Conservation (phyloP, 2,113 vertebrate genomes). For the mouse (Mus musculus) region DNA sequence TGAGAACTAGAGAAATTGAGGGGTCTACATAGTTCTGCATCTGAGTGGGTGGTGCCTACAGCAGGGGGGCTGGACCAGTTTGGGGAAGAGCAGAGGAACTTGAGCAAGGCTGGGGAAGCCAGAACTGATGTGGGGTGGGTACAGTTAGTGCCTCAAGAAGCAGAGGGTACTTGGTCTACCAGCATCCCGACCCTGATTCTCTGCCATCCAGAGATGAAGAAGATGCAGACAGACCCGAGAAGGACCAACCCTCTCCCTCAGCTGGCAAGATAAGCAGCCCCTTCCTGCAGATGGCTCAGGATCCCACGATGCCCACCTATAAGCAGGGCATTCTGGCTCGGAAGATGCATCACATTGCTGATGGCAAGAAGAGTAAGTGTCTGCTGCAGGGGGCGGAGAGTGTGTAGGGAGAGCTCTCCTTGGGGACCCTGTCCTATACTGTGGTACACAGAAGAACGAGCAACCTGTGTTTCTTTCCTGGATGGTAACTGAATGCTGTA, state of each 20-base stretch:
- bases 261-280: slow-evolving; percentile 88
- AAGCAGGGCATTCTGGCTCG: slow-evolving; percentile 92
- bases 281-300: slow-evolving; percentile 89
- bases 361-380: slow-evolving; percentile 95
- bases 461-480: not conserved
- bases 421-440: not conserved
- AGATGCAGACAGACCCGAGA: slow-evolving; percentile 81
- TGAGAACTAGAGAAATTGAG: not conserved
- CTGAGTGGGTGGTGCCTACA: not conserved
- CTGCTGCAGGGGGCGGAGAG: not conserved
- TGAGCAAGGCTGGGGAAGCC: not conserved
- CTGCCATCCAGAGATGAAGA: slow-evolving; percentile 88
- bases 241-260: slow-evolving; percentile 45
- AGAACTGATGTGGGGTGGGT: not conserved
- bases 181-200: not conserved
- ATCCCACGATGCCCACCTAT: slow-evolving; percentile 87
- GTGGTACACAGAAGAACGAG: not conserved
- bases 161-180: not conserved
- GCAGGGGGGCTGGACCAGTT: not conserved
- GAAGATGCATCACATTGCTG: slow-evolving; percentile 92
- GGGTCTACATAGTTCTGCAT: not conserved
- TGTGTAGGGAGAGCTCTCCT: accelerated
- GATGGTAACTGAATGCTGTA: not conserved
- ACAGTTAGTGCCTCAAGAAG: not conserved
- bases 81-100: not conserved